Conservation (phyloP, 2,113 vertebrate genomes). For the Brachypodius melanocephalos region DNA sequence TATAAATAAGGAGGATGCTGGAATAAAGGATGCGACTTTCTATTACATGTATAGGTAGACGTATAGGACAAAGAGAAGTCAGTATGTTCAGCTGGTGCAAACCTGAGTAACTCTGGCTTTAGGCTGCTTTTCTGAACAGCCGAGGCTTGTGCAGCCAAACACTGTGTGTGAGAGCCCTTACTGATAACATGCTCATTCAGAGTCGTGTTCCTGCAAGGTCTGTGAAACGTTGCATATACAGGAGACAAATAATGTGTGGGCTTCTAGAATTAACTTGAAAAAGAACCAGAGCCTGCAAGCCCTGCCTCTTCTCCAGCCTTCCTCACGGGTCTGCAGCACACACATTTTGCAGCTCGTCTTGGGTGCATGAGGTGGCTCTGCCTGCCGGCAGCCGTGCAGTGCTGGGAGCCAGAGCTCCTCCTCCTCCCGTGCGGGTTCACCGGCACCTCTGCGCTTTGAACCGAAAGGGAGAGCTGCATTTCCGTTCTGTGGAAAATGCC, state of each 20-base stretch:
- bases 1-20: neutral
- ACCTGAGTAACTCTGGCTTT: neutral
- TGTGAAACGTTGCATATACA: neutral
- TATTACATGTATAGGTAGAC: neutral
- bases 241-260: neutral
- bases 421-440: neutral
- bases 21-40: neutral
- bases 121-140: neutral
- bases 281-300: neutral
- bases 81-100: neutral
- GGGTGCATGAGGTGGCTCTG: rapidly evolving
- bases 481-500: neutral
- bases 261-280: neutral
- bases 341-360: rapidly evolving
- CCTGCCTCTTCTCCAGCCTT: neutral
- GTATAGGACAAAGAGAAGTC: neutral
- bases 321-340: neutral
- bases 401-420: neutral
- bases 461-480: neutral
- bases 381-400: neutral
- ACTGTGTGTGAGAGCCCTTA: neutral
- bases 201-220: neutral
- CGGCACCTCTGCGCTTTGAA: neutral
- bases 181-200: neutral
- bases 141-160: neutral